Percentiles rank a stretch among this genome's conserved stretches.
Conservation (phyloP, 2,888 invertebrate genomes). For the Leucophenga maculata region DNA sequence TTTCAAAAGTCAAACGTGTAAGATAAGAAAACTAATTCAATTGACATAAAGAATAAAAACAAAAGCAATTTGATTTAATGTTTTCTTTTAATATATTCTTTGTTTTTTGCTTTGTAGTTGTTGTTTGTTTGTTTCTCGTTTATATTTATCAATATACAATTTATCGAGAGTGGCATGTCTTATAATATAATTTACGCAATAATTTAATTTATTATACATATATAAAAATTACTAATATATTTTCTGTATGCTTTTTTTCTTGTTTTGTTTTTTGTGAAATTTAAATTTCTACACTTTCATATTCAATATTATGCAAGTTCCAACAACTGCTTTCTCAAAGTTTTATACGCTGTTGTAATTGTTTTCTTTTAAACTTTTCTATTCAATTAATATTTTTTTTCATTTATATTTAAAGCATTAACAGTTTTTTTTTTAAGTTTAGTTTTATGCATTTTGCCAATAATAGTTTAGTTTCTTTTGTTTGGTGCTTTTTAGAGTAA, state of each 20-base stretch:
- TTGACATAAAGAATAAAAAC: too few relatives aligned
- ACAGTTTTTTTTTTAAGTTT: background rate
- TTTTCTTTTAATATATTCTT: too few relatives aligned
- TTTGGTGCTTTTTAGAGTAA: background rate
- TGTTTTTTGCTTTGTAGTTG: background rate
- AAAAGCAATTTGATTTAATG: background rate
- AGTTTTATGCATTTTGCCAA: background rate
- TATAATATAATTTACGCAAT: constrained; percentile 5
- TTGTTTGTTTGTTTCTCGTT: background rate
- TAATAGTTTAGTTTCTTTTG: background rate
- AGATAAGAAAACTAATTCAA: too few relatives aligned
- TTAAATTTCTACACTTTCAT: constrained; percentile 13
- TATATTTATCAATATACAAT: background rate
- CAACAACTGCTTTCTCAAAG: background rate
- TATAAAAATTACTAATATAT: constrained; percentile 5
- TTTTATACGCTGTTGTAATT: background rate
- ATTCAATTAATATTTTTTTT: background rate
- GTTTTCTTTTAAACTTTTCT: background rate
- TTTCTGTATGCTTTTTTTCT: constrained; percentile 14
- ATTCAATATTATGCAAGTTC: background rate
- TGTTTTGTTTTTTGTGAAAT: constrained; percentile 6
- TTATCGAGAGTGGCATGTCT: constrained; percentile 6
- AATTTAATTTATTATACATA: constrained; percentile 5
- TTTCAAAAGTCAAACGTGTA: too few relatives aligned
- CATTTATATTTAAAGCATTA: background rate